A percentile compares a stretch with the other conserved stretches of the same genome.
Conservation (phyloP, 2,797 vertebrate genomes). For the Leuciscus waleckii region DNA sequence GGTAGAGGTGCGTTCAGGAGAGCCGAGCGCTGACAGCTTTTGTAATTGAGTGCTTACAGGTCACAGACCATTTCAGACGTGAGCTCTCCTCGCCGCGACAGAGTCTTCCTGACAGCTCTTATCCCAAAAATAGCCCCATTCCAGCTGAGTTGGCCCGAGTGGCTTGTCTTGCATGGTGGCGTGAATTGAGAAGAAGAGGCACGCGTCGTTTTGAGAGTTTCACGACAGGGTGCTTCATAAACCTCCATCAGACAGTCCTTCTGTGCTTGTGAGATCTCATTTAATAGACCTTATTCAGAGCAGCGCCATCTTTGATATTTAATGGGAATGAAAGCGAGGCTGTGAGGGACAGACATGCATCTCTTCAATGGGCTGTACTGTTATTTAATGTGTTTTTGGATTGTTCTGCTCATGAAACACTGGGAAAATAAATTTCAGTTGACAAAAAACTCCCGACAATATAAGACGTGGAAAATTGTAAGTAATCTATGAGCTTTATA, state of each 20-base stretch:
- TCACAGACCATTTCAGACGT: slow-evolving; percentile 55
- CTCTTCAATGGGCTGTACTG: no score
- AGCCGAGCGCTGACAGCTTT: slow-evolving; percentile 48
- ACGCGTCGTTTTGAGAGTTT: not conserved
- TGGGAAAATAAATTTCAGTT: no score
- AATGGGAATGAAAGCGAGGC: no score
- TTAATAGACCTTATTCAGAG: not conserved
- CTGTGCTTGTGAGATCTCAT: not conserved
- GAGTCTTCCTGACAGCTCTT: slow-evolving; percentile 49
- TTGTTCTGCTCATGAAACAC: no score
- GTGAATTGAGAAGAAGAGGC: slow-evolving; percentile 26
- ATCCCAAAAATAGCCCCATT: slow-evolving; percentile 45
- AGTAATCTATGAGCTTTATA: no score
- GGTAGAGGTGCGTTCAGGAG: slow-evolving; percentile 30
- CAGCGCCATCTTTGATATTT: no score
- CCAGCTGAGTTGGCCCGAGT: slow-evolving; percentile 25
- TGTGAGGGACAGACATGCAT: no score
- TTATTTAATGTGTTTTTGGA: no score
- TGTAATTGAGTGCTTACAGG: slow-evolving; percentile 58
- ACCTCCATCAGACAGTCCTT: slow-evolving; percentile 1
- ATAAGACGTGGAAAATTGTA: no score
- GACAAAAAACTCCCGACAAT: no score
- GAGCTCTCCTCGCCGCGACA: not conserved
- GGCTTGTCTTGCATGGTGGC: slow-evolving; percentile 11
- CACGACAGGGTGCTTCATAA: not conserved